Base-by-base conservation (phyloP, 2,113 vertebrate species). In the Jaculus jaculus region DNA sequence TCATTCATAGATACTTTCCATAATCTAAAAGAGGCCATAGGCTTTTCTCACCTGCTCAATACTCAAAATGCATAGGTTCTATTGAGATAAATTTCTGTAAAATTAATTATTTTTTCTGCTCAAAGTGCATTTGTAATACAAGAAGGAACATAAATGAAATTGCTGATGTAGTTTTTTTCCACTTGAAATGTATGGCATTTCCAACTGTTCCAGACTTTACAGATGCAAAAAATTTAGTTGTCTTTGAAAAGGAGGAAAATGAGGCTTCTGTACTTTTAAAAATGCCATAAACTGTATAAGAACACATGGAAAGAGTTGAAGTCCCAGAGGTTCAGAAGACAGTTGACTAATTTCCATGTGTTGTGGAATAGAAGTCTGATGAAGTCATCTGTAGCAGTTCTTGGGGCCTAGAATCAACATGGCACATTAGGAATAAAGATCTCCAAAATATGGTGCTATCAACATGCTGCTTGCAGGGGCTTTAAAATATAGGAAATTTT, bases 351-450 rank as follows among this genome's bases (percentile, higher is more conserved):
- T 75, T 73, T 47, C n/a, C n/a, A 60, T 10, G 5, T 21, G n/a
- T 7, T 39, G 3, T 0, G 7, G 37, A 34, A 58, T 28, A 47
- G n/a, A 23, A 20, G 12, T 47, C 1, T 23, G 65, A 61, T 60
- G 12, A 47, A 17, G 0, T 37, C 2, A 16, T 15, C 3, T 42
- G 11, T 32, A 34, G 7, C 0, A 24, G 16, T 9, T 21, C 37
- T 24, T 37, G 42, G 4, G 11, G 4, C 4, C 8, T 54, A 84
- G 39, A 90, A 61, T 37, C 26, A 92, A 92, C 80, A 4, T 78
- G 18, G 66, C 16, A 26, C 30, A 8, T 4, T 74, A 17, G 13
- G 5, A n/a, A 10, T 32, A 10, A n/a, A 3, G 1, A 1, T 21
- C 21, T 80, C 17, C 65, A 85, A 68, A 89, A 34, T 13, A 18